phyloP scores from a whole-genome alignment of 2,888 invertebrate genomes.

The Sturmia bella region DNA sequence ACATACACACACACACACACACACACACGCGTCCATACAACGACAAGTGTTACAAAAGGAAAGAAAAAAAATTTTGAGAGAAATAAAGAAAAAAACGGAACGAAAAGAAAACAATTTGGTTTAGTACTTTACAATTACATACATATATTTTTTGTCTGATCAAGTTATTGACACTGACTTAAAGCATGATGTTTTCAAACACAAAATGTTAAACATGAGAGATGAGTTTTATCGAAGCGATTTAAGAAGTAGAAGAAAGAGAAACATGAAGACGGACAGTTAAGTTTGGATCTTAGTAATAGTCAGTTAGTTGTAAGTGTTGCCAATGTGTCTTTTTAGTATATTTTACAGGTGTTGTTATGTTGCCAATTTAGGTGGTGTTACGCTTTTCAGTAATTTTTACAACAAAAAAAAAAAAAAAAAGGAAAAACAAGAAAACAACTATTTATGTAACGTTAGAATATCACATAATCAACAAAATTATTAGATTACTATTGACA shows the following conservation, averaged over 20 bases:
- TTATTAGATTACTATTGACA: no score
- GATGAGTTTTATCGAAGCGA: constrained; percentile 32
- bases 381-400: no score
- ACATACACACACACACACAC: constrained; percentile 24
- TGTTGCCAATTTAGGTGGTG: no score
- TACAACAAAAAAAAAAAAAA: no score
- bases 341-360: background rate
- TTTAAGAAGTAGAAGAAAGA: constrained; percentile 8
- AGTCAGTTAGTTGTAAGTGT: constrained; percentile 18
- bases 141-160: constrained; percentile 42
- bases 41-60: constrained; percentile 52
- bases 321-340: constrained; percentile 23
- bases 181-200: constrained; percentile 61
- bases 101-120: constrained; percentile 48
- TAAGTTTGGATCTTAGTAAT: constrained; percentile 5
- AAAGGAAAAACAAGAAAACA: no score
- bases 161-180: constrained; percentile 66
- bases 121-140: constrained; percentile 53
- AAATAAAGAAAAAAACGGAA: constrained; percentile 45
- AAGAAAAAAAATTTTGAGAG: constrained; percentile 50
- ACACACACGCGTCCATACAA: constrained; percentile 26
- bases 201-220: constrained; percentile 20
- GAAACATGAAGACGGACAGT: constrained; percentile 29
- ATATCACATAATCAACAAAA: no score
- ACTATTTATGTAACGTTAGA: no score